Evolutionary conservation across 1,140 invertebrate species (phyloP).

Genomic region (Neotoxoptera formosana): DNA sequence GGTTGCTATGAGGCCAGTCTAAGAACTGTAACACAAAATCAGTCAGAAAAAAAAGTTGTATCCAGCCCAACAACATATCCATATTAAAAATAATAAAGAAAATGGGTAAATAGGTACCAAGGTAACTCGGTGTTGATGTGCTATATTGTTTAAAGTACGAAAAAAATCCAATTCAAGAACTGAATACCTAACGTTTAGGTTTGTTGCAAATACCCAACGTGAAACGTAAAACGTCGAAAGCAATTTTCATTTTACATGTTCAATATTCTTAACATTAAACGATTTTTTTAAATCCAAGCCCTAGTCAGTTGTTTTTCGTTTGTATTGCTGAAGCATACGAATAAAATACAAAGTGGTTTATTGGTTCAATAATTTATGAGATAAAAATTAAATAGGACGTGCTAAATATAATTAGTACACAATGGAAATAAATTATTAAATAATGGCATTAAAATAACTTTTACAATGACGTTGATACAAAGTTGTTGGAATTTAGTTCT

Average conservation of each 20-base stretch:
- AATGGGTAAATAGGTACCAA: no score
- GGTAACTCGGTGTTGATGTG: no score
- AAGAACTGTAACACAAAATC: no score
- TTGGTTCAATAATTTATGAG: neutral
- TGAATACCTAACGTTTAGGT: neutral
- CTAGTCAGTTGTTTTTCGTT: neutral
- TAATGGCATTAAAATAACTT: neutral
- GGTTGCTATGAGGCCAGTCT: no score
- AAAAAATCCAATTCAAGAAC: no score
- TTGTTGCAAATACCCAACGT: neutral
- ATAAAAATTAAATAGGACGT: neutral
- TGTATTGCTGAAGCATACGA: neutral
- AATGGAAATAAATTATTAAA: neutral
- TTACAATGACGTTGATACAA: neutral
- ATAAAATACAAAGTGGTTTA: neutral
- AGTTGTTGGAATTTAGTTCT: neutral
- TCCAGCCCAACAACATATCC: no score
- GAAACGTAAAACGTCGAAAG: no score
- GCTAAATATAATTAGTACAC: neutral
- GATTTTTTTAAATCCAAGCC: neutral
- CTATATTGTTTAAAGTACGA: no score
- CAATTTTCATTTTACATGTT: no score
- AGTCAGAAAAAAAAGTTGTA: no score
- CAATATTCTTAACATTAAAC: neutral
- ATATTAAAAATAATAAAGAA: no score